Evolutionary conservation across 2,888 invertebrate genomes (phyloP).

Genomic region (Coremacera marginata): DNA sequence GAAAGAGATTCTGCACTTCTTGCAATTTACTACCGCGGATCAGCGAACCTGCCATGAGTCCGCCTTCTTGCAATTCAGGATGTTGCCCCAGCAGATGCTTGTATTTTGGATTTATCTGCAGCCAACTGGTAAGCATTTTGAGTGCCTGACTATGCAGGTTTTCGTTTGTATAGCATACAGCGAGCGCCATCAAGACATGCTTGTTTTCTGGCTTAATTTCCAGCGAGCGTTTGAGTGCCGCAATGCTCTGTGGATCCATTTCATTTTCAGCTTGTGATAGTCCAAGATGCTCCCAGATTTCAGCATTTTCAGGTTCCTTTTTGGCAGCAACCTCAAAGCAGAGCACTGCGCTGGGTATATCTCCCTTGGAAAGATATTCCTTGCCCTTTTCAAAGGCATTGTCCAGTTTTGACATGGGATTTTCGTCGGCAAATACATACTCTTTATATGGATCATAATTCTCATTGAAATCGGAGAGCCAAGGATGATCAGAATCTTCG

Average conservation of each 20-base stretch:
- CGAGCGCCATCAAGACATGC: slow-evolving; percentile 88
- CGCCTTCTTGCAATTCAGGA: slow-evolving; percentile 64
- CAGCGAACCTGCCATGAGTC: slow-evolving; percentile 69
- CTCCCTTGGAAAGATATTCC: slow-evolving; percentile 84
- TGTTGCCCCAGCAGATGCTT: slow-evolving; percentile 73
- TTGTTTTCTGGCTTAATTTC: slow-evolving; percentile 84
- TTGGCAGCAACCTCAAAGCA: slow-evolving; percentile 96
- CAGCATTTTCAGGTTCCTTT: slow-evolving; percentile 81
- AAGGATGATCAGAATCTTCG: slow-evolving; percentile 74
- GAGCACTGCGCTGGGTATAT: slow-evolving; percentile 94
- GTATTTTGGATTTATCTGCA: slow-evolving; percentile 85
- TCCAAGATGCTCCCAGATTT: slow-evolving; percentile 90
- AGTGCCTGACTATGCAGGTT: slow-evolving; percentile 92
- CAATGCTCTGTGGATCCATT: slow-evolving; percentile 92
- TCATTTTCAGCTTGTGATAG: slow-evolving; percentile 98
- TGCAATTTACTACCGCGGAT: slow-evolving; percentile 69
- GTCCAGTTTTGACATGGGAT: slow-evolving; percentile 83
- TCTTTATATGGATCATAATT: slow-evolving; percentile 76
- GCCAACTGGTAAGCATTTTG: slow-evolving; percentile 82
- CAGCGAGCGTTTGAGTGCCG: slow-evolving; percentile 88
- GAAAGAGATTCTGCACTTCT: slow-evolving; percentile 80
- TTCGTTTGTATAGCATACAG: slow-evolving; percentile 97
- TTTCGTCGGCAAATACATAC: slow-evolving; percentile 75
- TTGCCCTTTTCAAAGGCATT: slow-evolving; percentile 90
- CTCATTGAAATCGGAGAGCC: slow-evolving; percentile 78